Evolutionary conservation across 2,888 invertebrate genomes (phyloP), one percentile per base, ranked within the genome.

Genomic region (Leptogaster cylindrica): DNA sequence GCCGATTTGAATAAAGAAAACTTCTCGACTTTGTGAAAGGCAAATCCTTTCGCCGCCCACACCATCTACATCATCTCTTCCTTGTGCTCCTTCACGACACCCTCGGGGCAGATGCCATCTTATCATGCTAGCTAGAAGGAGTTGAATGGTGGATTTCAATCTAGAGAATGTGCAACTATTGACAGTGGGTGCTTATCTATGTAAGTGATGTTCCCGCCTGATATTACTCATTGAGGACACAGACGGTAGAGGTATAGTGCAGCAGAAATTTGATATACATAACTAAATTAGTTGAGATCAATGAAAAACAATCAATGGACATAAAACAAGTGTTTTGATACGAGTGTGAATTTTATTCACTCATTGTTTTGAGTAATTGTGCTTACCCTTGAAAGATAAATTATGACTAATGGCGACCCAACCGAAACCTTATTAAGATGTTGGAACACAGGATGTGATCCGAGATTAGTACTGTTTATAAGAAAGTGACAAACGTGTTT

Each of bases 181-280:
- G 28, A 20, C 41, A 44, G 61, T 61, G 44, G 61, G 41, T 44
- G 61, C 61, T 61, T 44, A 61, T 44, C 27, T 44, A 44, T 18
- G 28, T n/a, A 61, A 61, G 61, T 61, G 61, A 41, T 61, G 61
- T 61, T 61, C 44, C 61, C 44, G 61, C 41, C 41, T 44, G 61
- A 44, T 44, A 61, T 61, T 61, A 61, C 61, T 44, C 61, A 41
- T 14, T 33, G 44, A 44, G 8, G 36, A 36, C n/a, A 16, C 51
- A 51, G 16, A 27, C 16, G 31, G 31, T 2, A 44, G 16, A n/a
- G 7, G 44, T 20, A 7, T n/a, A n/a, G n/a, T n/a, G n/a, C n/a
- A n/a, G n/a, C n/a, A n/a, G 7, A 36, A 10, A 20, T 20, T 41
- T 39, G 44, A 61, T 25, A 39, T 23, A 55, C 12, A 55, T 55